These are phyloP conservation scores for Xestobium rufovillosum DNA, from an alignment of 2,888 invertebrate genomes.

Conservation along the genomic window DNA sequence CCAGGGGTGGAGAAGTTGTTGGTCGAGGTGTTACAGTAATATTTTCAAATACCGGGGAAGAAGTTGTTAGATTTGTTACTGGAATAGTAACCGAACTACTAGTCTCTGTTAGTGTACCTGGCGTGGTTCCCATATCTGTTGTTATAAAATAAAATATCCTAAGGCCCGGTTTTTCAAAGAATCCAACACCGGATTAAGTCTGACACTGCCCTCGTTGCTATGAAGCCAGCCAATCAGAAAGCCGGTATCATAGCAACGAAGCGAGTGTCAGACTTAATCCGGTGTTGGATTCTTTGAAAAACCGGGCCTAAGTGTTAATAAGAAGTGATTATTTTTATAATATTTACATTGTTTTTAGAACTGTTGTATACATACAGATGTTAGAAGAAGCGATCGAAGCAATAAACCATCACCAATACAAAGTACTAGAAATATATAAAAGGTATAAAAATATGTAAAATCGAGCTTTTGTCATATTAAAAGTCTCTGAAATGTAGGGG, in stretches of 20 bases:
- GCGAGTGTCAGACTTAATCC: too few species aligned
- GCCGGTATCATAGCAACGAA: too few species aligned
- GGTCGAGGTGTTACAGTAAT: too few species aligned
- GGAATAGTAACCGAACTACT: slow-evolving; percentile 8
- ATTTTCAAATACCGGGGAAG: too few species aligned
- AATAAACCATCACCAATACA: background rate
- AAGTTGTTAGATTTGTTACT: slow-evolving; percentile 4
- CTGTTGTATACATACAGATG: background rate
- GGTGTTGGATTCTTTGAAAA: too few species aligned
- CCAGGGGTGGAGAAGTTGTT: too few species aligned
- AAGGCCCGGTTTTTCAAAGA: slow-evolving; percentile 12
- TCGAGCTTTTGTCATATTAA: too few species aligned
- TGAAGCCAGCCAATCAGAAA: too few species aligned
- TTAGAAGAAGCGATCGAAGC: slow-evolving; percentile 1
- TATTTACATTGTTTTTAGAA: background rate
- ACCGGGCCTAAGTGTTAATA: too few species aligned
- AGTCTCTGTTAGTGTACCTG: slow-evolving; percentile 42
- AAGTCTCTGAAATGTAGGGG: slow-evolving; percentile 8
- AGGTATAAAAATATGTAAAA: slow-evolving; percentile 1
- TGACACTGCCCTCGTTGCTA: too few species aligned
- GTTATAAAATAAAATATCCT: slow-evolving; percentile 38
- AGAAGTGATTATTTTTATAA: background rate
- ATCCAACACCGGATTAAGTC: too few species aligned
- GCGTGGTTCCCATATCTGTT: slow-evolving; percentile 43
- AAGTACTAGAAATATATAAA: background rate